These are phyloP conservation scores for Pitta sordida DNA, from an alignment of 2,113 vertebrate species.

Conservation along the genomic window DNA sequence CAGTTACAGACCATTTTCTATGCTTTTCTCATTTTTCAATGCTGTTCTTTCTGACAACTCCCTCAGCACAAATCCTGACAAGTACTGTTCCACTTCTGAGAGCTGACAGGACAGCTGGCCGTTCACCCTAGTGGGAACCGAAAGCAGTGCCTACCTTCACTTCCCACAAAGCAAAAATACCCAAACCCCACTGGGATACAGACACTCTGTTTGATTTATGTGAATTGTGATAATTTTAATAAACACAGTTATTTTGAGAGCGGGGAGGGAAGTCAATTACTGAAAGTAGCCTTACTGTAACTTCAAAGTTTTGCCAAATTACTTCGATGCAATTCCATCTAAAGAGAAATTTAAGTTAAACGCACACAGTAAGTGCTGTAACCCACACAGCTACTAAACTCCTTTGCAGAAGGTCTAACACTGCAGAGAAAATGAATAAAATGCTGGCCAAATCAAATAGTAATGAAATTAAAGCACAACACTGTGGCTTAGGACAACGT, in stretches of 20 bases:
- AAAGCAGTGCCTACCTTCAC: neutral
- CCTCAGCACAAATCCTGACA: neutral
- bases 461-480: slow-evolving; percentile 9
- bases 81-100: neutral
- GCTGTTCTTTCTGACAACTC: neutral
- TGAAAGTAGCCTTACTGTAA: neutral
- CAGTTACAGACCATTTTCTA: neutral
- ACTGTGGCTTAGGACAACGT: neutral
- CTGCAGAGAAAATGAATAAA: neutral
- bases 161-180: neutral
- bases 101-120: neutral
- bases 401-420: neutral
- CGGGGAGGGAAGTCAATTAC: neutral
- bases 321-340: neutral
- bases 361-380: neutral
- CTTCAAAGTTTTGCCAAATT: slow-evolving; percentile 12
- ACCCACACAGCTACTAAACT: neutral
- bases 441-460: neutral
- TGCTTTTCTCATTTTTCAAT: neutral
- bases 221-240: neutral
- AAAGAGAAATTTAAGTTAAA: neutral
- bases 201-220: neutral
- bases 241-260: neutral
- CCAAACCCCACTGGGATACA: neutral
- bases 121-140: rapidly evolving